These are phyloP conservation scores for Tragelaphus buxtoni DNA, from an alignment of 2,113 vertebrate species.

Conservation along the genomic window DNA sequence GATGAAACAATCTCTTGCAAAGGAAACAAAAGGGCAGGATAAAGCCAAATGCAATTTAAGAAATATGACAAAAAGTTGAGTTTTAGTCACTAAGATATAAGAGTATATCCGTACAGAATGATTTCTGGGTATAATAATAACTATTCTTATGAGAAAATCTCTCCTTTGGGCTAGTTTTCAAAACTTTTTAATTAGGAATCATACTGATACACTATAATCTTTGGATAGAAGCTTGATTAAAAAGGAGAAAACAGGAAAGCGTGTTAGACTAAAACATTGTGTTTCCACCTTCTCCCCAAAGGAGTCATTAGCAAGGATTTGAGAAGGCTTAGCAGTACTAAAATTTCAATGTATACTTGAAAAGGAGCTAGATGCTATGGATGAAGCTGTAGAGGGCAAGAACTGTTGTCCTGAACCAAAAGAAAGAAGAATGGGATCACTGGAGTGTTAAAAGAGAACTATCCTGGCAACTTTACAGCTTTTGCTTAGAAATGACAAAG, in stretches of 20 bases:
- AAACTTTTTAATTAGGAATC: slow-evolving; percentile 54
- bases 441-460: background rate
- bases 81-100: slow-evolving; percentile 4
- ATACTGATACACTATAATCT: slow-evolving; percentile 15
- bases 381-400: background rate
- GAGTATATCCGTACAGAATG: background rate
- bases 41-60: slow-evolving; percentile 5
- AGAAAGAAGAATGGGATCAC: background rate
- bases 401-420: background rate
- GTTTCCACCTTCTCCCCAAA: slow-evolving; percentile 47
- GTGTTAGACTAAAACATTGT: background rate
- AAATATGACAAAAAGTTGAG: background rate
- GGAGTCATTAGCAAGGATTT: slow-evolving; percentile 35
- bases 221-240: slow-evolving; percentile 11
- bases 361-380: background rate
- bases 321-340: background rate
- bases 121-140: slow-evolving; percentile 6
- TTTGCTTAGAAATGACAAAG: slow-evolving; percentile 27
- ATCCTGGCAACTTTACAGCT: background rate
- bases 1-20: background rate
- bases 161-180: slow-evolving; percentile 32
- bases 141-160: slow-evolving; percentile 22
- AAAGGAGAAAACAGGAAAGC: slow-evolving; percentile 28
- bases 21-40: background rate
- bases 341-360: background rate